A percentile compares a stretch with the other conserved stretches of the same genome.
These are phyloP conservation scores for Brachirus orientalis DNA, from an alignment of 2,113 vertebrate genomes.

Conservation along the genomic window DNA sequence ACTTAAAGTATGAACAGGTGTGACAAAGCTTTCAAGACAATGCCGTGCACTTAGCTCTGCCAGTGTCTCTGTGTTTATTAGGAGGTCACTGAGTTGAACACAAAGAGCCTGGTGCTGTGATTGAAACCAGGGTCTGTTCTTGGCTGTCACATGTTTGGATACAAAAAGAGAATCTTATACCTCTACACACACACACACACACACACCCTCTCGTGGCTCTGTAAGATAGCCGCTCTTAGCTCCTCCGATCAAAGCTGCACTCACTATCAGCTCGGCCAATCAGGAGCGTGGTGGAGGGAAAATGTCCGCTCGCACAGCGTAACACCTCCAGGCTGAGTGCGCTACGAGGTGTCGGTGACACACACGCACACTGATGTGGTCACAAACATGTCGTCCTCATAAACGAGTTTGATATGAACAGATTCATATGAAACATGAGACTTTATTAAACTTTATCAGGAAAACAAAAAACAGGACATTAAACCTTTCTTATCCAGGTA, in stretches of 20 bases:
- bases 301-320: conserved; percentile 67
- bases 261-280: conserved; percentile 80
- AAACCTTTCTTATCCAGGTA: too few relatives aligned
- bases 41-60: too few relatives aligned
- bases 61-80: conserved; percentile 25
- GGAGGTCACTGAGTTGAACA: conserved; percentile 64
- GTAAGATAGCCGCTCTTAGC: conserved; percentile 60
- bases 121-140: conserved; percentile 84
- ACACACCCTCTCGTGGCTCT: conserved; percentile 26
- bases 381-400: too few relatives aligned
- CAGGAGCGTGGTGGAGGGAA: conserved; percentile 68
- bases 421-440: too few relatives aligned
- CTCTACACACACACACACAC: conserved; percentile 3
- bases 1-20: too few relatives aligned
- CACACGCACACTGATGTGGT: conserved; percentile 32
- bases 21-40: too few relatives aligned
- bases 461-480: too few relatives aligned
- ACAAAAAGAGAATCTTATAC: conserved; percentile 75
- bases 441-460: too few relatives aligned
- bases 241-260: conserved; percentile 47
- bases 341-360: conserved; percentile 62
- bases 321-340: conserved; percentile 77
- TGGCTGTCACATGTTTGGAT: conserved; percentile 80
- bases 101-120: conserved; percentile 79
- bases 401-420: too few relatives aligned